These are phyloP conservation scores for Galaxea fascicularis DNA, from an alignment of 92 coral and sea anemone species.

Conservation along the genomic window DNA sequence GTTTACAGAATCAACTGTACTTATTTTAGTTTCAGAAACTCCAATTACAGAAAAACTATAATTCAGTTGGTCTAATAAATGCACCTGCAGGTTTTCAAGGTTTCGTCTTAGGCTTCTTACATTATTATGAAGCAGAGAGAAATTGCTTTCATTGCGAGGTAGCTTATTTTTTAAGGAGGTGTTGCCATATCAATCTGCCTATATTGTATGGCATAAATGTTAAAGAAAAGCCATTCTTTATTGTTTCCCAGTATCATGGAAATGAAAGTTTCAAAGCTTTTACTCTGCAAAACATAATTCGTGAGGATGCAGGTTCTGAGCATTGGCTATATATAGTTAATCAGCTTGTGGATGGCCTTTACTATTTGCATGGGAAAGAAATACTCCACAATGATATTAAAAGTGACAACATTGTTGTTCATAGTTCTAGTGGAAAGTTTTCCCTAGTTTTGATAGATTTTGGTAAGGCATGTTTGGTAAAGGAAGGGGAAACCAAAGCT, in stretches of 20 bases:
- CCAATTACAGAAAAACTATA: too few species aligned
- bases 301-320: constrained; percentile 40
- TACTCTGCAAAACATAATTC: constrained; percentile 38
- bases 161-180: too few species aligned
- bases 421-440: neutral
- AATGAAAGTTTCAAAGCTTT: constrained; percentile 27
- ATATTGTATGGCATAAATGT: constrained; percentile 67
- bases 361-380: constrained; percentile 53
- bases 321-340: constrained; percentile 59
- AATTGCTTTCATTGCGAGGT: too few species aligned
- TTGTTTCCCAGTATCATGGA: constrained; percentile 70
- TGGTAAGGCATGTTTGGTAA: constrained; percentile 63
- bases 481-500: constrained; percentile 23
- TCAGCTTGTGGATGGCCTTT: constrained; percentile 67
- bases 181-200: constrained; percentile 56
- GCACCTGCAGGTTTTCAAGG: too few species aligned
- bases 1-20: too few species aligned
- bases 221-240: constrained; percentile 52
- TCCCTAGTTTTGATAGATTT: constrained; percentile 66
- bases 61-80: too few species aligned
- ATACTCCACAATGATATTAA: constrained; percentile 71
- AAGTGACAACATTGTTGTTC: constrained; percentile 62
- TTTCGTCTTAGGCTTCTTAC: too few species aligned
- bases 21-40: too few species aligned
- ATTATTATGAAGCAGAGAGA: too few species aligned